A percentile compares a stretch with the other conserved stretches of the same genome.
Evolutionary conservation across 2,888 invertebrate genomes (phyloP).

Genomic region (Barypeithes pellucidus): DNA sequence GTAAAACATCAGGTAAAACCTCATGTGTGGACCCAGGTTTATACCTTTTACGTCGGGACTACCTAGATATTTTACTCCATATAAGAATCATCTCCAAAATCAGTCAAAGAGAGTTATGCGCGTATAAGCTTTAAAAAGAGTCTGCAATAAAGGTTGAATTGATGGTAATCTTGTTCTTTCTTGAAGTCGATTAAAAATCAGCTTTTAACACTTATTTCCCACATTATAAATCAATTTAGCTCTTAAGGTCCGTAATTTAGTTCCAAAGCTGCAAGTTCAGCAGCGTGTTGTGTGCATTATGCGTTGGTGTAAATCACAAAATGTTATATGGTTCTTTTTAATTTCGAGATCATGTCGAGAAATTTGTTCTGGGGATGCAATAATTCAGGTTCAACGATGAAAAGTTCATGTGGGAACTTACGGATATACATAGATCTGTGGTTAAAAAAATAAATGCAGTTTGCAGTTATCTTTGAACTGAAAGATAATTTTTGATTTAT

Average conservation of each 20-base stretch:
- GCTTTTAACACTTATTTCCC: constrained; percentile 35
- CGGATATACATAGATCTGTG: not conserved
- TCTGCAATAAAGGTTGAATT: too few relatives aligned
- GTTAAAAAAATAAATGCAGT: not conserved
- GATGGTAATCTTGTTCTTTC: too few relatives aligned
- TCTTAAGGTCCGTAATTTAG: constrained; percentile 33
- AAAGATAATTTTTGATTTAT: constrained; percentile 3
- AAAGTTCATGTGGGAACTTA: constrained; percentile 41
- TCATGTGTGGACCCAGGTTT: too few relatives aligned
- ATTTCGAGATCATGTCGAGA: constrained; percentile 44
- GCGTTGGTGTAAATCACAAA: constrained; percentile 47
- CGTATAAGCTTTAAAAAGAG: too few relatives aligned
- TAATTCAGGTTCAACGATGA: constrained; percentile 35
- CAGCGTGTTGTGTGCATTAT: constrained; percentile 40
- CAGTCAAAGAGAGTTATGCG: too few relatives aligned
- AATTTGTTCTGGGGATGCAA: constrained; percentile 47
- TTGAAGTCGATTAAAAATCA: not conserved
- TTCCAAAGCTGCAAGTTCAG: constrained; percentile 34
- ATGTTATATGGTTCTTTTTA: constrained; percentile 37
- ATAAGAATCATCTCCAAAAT: too few relatives aligned
- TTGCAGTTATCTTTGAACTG: not conserved
- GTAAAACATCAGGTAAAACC: too few relatives aligned
- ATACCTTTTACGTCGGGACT: too few relatives aligned
- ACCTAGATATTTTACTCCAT: too few relatives aligned
- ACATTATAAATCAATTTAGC: constrained; percentile 42